Evolutionary conservation across 2,888 invertebrate species (phyloP), one percentile per base, ranked within the genome.

Genomic region (Ormyrus rosae): DNA sequence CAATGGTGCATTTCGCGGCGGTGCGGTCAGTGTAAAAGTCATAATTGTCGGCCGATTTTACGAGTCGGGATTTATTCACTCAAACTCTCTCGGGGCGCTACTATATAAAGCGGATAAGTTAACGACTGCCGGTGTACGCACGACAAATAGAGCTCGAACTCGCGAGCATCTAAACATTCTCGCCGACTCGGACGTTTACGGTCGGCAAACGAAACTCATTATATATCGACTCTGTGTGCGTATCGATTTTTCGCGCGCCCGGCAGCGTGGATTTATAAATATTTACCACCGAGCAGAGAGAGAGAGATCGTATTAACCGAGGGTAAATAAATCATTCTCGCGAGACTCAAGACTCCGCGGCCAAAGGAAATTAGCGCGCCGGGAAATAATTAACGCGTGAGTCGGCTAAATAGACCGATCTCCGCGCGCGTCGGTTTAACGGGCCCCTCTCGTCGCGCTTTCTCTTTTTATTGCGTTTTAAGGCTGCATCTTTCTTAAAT

Each of bases 401-500:
- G n/a, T 0, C 58, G 34, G n/a, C 50, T 67, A 69, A 77, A 63
- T 69, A 56, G 70, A 64, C 50, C 70, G 50, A 70, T 63, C 70
- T 50, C 56, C 46, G 51, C 19, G 19, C 19, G 34, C 34, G 13
- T 13, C 34, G 56, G 50, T 69, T 63, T 69, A 50, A 13, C 13
- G 34, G 69, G 34, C 34, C 34, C 19, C 19, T 19, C 34, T 34
- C 48, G 63, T 77, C 50, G 64, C 70, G 77, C 77, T 77, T 77
- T 77, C 77, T 64, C 77, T 77, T 77, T 65, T 77, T 77, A 70
- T 50, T 56, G 64, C 77, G 50, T 48, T 34, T 61, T 11, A 46
- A 46, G 19, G 64, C 7, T 58, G 70, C 69, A 64, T 64, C 64
- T 64, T 70, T 77, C 58, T 56, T 10, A 70, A 77, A 58, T 70